Evolutionary conservation across 2,888 invertebrate species (phyloP), one percentile per base, ranked within the genome.

Genomic region (Cataglyphis cursor): DNA sequence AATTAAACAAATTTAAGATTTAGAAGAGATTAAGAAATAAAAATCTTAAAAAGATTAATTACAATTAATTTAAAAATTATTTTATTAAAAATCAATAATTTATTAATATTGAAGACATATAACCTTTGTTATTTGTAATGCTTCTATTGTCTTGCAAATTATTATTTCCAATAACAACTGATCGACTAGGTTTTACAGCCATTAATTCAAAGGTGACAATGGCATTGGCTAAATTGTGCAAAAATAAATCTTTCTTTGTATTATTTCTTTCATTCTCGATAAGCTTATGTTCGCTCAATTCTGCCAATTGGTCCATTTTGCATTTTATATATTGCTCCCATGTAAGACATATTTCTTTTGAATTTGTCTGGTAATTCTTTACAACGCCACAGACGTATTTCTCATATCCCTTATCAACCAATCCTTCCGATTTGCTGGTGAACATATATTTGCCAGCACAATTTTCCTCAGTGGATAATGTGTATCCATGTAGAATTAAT

Each of bases 171-270:
- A 97, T 95, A 90, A 96, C 96, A 28, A 96, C 95, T 18, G 96
- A 95, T 75, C 96, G 96, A 86, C 96, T 96, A 0, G 96, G 96
- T 89, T 96, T 97, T 3, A 96, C 96, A 91, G 97, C 96, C 10
- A 97, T 93, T 84, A 98, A 93, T 92, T 97, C 97, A 89, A 97
- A 96, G 5, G 95, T 96, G 0, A 96, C 96, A 0, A 97, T 96
- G 0, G 97, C 97, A 88, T 96, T 95, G 1, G 97, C 97, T 2
- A 98, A 94, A 82, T 96, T 96, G 18, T 95, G 90, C 84, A 96
- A 95, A n/a, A 86, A 87, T 35, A 38, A 4, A 61, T 96, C 95
- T 70, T 95, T 95, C 95, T 96, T 96, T 84, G 95, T 95, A 31
- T 93, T 88, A 72, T 95, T 95, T 5, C 95, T 94, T 41, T 95